phyloP scores from a whole-genome alignment of 1,140 invertebrate species.

The Drosophila equinoxialis region DNA sequence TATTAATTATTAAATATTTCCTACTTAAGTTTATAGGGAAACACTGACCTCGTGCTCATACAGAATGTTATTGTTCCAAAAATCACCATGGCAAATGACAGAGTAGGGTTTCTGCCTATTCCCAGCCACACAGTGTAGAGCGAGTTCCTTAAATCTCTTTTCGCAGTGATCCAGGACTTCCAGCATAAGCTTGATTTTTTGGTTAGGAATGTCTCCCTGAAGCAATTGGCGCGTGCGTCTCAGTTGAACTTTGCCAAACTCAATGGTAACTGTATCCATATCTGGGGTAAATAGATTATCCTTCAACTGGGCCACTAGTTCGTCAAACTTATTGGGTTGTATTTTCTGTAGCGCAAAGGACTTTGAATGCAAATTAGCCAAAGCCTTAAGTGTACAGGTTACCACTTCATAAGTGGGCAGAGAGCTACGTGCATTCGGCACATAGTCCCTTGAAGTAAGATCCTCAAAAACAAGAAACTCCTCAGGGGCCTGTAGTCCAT shows the following conservation, averaged over 20 bases:
- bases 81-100: constrained; percentile 72
- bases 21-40: background rate
- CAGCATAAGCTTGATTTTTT: constrained; percentile 5
- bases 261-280: constrained; percentile 53
- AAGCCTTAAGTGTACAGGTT: constrained; percentile 39
- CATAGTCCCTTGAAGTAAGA: constrained; percentile 31
- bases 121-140: constrained; percentile 51
- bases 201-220: background rate
- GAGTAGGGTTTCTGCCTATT: constrained; percentile 39
- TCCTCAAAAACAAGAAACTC: constrained; percentile 70
- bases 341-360: constrained; percentile 54
- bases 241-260: constrained; percentile 62
- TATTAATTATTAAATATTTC: background rate
- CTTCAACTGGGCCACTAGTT: constrained; percentile 32
- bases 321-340: constrained; percentile 36
- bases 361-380: constrained; percentile 58
- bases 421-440: constrained; percentile 33
- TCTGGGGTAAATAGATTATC: constrained; percentile 60
- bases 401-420: constrained; percentile 61
- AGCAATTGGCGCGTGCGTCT: constrained; percentile 38
- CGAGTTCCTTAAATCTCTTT: constrained; percentile 44
- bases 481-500: constrained; percentile 30
- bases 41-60: constrained; percentile 56
- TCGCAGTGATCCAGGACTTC: constrained; percentile 43
- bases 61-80: constrained; percentile 70